Evolutionary conservation across 2,797 vertebrate genomes (phyloP).

Genomic region (Ctenopoma multispine): DNA sequence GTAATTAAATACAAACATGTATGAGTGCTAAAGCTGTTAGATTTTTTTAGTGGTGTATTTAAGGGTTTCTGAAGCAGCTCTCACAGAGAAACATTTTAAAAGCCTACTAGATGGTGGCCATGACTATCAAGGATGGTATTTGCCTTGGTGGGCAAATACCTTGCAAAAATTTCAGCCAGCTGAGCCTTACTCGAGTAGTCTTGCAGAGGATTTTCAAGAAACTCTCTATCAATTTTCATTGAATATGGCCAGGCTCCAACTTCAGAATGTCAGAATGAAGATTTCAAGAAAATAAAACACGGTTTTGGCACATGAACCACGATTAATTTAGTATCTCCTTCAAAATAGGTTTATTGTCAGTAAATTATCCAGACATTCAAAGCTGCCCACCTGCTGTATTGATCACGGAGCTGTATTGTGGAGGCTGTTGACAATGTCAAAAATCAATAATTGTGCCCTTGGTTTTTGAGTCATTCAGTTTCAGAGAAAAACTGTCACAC

Average conservation of each 20-base stretch:
- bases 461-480: neutral
- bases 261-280: neutral
- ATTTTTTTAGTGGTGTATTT: neutral
- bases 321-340: neutral
- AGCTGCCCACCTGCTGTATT: neutral
- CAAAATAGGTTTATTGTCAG: neutral
- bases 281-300: neutral
- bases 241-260: neutral
- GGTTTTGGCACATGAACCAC: neutral
- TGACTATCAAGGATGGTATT: slow-evolving; percentile 22
- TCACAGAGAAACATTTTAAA: slow-evolving; percentile 10
- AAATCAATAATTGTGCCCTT: slow-evolving; percentile 22
- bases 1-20: neutral
- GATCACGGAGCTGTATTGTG: neutral
- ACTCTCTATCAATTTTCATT: slow-evolving; percentile 1
- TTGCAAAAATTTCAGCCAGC: slow-evolving; percentile 25
- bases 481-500: neutral
- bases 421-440: neutral
- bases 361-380: neutral
- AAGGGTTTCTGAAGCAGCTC: neutral
- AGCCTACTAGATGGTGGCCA: slow-evolving; percentile 5
- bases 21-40: neutral
- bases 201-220: neutral
- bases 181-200: slow-evolving; percentile 8
- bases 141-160: slow-evolving; percentile 27